Evolutionary conservation across 2,113 vertebrate genomes (phyloP).

Genomic region (Carassius auratus): DNA sequence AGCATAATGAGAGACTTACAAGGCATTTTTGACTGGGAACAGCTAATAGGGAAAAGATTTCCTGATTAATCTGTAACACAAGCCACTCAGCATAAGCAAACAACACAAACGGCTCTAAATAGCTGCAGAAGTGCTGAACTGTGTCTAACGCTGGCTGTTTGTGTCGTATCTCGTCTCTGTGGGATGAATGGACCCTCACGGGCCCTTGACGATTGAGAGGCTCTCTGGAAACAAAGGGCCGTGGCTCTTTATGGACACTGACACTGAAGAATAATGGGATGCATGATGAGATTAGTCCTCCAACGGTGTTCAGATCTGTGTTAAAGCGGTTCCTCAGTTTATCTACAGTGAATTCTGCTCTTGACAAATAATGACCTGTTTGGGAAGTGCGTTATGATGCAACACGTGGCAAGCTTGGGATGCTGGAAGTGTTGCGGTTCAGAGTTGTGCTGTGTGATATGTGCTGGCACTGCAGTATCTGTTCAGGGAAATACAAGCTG

Average conservation of each 20-base stretch:
- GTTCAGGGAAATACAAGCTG: not conserved
- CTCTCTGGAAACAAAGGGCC: conserved; percentile 27
- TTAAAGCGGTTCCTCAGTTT: not conserved
- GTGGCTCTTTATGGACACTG: conserved; percentile 1
- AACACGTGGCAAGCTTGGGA: conserved; percentile 32
- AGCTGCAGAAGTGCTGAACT: not conserved
- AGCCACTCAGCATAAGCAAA: too few species aligned
- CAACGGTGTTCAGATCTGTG: not conserved
- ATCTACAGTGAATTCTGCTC: not conserved
- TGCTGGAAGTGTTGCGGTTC: too few species aligned
- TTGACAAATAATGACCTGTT: conserved; percentile 30
- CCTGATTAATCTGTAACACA: too few species aligned
- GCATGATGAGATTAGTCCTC: conserved; percentile 19
- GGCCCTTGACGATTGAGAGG: conserved; percentile 7
- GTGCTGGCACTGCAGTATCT: not conserved
- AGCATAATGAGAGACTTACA: too few species aligned
- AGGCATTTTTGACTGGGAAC: too few species aligned
- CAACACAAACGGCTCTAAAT: not conserved
- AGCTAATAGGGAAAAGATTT: too few species aligned
- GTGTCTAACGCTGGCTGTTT: not conserved
- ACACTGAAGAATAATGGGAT: conserved; percentile 17
- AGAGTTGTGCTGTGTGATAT: too few species aligned
- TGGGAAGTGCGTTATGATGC: conserved; percentile 3
- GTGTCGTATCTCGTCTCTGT: not conserved
- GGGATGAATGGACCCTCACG: conserved; percentile 9